These are phyloP conservation scores for Pseudocheirus occidentalis DNA, from an alignment of 2,797 vertebrate species.

Conservation along the genomic window DNA sequence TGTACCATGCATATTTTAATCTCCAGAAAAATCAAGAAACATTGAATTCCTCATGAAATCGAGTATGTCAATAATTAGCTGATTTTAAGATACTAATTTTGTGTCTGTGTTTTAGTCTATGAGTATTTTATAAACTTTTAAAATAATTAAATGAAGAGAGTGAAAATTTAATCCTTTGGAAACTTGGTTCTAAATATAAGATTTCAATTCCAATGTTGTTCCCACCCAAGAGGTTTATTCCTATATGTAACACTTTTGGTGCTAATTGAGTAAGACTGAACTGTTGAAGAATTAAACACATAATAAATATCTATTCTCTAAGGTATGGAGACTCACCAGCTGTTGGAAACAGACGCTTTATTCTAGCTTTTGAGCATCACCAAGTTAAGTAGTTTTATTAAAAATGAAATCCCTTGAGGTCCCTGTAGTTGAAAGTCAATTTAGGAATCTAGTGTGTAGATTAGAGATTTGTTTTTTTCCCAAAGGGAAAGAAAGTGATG, in stretches of 20 bases:
- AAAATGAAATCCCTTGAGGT: not conserved
- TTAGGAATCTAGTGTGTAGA: slow-evolving; percentile 20
- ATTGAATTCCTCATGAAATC: slow-evolving; percentile 35
- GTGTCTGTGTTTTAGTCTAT: not conserved
- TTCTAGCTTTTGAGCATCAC: slow-evolving; percentile 17
- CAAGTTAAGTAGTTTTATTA: slow-evolving; percentile 49
- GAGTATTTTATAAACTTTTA: slow-evolving; percentile 20
- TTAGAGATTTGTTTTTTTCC: slow-evolving; percentile 16
- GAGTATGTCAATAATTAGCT: slow-evolving; percentile 11
- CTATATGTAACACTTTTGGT: not conserved
- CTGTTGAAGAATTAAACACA: not conserved
- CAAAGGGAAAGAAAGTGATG: not conserved
- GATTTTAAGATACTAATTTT: slow-evolving; percentile 41
- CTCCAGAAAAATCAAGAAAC: slow-evolving; percentile 13
- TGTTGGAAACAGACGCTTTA: slow-evolving; percentile 13
- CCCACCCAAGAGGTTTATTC: not conserved
- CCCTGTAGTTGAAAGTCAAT: slow-evolving; percentile 31
- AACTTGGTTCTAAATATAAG: slow-evolving; percentile 18
- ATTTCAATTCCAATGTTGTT: not conserved
- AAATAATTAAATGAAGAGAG: slow-evolving; percentile 18
- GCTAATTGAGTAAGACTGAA: slow-evolving; percentile 12
- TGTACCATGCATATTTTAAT: slow-evolving; percentile 36
- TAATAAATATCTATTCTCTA: slow-evolving; percentile 23
- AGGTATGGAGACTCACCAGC: not conserved
- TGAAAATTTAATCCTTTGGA: not conserved